Evolutionary conservation across 2,113 vertebrate genomes (phyloP), one percentile per base, ranked within the genome.

Genomic region (Cyanoderma ruficeps): DNA sequence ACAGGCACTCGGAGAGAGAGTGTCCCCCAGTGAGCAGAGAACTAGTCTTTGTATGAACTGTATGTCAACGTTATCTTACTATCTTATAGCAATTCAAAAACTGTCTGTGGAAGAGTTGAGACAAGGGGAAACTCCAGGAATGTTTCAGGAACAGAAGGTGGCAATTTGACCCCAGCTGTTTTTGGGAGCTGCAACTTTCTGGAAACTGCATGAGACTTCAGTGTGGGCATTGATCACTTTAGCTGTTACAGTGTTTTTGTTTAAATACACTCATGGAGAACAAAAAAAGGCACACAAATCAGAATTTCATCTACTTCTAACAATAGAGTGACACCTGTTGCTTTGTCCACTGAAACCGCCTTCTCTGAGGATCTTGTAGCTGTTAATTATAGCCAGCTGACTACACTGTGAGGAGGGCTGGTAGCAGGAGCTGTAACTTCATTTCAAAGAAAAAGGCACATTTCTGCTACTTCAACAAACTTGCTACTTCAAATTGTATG

Each of bases 101-200:
- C 1, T 65, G 18, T 41, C 13, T 53, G 0, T 57, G 42, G 50
- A 72, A 83, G 9, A n/a, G 19, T 27, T 77, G 41, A 77, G 55
- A n/a, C 49, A 70, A 89, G 22, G 25, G n/a, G 19, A 13, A 80
- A 15, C 50, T 91, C 67, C 23, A 30, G 28, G 63, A 77, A 71
- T 74, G 60, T 41, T 77, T 94, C 25, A 22, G 39, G 41, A 86
- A 19, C 41, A 80, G 53, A 53, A 80, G 63, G 24, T 52, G 65
- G 37, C 53, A 65, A 8, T 81, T 89, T 77, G 76, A n/a, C 41
- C 23, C 59, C 59, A 37, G 15, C 52, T 92, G 37, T 23, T 20
- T 74, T 23, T 69, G 42, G n/a, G 50, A 90, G 31, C 71, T 90
- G 59, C 59, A 65, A 10, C 49, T 88, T 90, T 46, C 86, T 92